A percentile compares a stretch with the other conserved stretches of the same genome.
These are phyloP conservation scores for Brachionus manjavacas DNA, from an alignment of 1,140 invertebrate genomes.

Conservation along the genomic window DNA sequence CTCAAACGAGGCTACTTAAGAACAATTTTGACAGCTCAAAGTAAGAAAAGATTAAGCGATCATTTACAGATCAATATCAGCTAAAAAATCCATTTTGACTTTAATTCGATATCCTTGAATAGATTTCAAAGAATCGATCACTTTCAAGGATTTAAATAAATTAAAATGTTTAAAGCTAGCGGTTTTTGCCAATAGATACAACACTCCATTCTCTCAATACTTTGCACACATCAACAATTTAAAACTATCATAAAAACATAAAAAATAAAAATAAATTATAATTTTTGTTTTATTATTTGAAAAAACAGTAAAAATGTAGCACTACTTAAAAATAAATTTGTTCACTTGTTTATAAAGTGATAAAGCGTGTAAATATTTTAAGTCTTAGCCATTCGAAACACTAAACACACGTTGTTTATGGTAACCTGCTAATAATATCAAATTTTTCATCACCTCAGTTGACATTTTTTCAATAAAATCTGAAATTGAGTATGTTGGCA, in stretches of 20 bases:
- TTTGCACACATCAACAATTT: background rate
- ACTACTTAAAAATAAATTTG: background rate
- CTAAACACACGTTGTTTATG: background rate
- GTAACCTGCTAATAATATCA: background rate
- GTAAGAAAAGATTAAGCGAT: constrained; percentile 16
- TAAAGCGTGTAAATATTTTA: background rate
- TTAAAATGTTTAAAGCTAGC: background rate
- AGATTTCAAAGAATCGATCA: background rate
- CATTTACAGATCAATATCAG: background rate
- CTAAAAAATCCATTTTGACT: background rate
- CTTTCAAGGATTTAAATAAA: background rate
- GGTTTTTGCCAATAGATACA: background rate
- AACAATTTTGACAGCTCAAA: constrained; percentile 5
- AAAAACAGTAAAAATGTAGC: too few relatives aligned
- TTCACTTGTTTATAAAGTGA: background rate
- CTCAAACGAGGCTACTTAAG: constrained; percentile 9
- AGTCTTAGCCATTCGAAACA: background rate
- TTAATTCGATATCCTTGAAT: constrained; percentile 21
- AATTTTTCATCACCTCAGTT: background rate
- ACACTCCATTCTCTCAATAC: background rate
- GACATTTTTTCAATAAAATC: background rate
- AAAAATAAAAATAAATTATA: background rate
- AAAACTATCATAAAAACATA: background rate
- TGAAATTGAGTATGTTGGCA: background rate
- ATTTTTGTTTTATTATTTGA: too few relatives aligned